These are phyloP conservation scores for Stegodyphus mimosarum DNA, from an alignment of 1,140 invertebrate genomes.

Conservation along the genomic window DNA sequence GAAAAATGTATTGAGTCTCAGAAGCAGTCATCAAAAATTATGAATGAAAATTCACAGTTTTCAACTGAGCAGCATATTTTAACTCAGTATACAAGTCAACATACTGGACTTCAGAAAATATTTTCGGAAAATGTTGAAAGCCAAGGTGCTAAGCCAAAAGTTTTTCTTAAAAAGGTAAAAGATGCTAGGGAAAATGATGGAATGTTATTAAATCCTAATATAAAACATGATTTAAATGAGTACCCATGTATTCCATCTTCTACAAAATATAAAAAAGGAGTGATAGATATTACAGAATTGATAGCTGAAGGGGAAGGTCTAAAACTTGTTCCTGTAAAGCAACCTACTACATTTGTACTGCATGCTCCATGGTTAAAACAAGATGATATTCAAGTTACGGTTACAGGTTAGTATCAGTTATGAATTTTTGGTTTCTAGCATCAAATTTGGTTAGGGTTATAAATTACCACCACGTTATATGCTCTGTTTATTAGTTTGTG, in stretches of 20 bases:
- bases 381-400: slow-evolving; percentile 72
- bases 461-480: not conserved
- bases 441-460: not conserved
- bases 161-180: slow-evolving; percentile 27
- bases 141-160: slow-evolving; percentile 47
- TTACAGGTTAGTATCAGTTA: slow-evolving; percentile 68
- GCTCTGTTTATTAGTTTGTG: too few relatives aligned
- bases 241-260: slow-evolving; percentile 12
- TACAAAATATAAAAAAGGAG: slow-evolving; percentile 47
- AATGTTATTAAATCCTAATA: not conserved
- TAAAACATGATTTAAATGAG: slow-evolving; percentile 31
- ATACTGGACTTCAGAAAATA: slow-evolving; percentile 7
- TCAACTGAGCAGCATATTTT: slow-evolving; percentile 9
- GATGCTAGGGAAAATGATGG: slow-evolving; percentile 6
- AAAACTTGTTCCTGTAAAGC: slow-evolving; percentile 74
- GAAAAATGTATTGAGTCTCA: not conserved
- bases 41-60: not conserved
- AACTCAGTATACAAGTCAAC: not conserved
- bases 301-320: slow-evolving; percentile 77
- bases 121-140: slow-evolving; percentile 20
- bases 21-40: not conserved
- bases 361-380: slow-evolving; percentile 70
- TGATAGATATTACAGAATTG: slow-evolving; percentile 64
- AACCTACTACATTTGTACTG: slow-evolving; percentile 74
- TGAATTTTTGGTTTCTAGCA: not conserved